Base-by-base conservation (phyloP, 1,140 invertebrate species). In the Epicauta chinensis region DNA sequence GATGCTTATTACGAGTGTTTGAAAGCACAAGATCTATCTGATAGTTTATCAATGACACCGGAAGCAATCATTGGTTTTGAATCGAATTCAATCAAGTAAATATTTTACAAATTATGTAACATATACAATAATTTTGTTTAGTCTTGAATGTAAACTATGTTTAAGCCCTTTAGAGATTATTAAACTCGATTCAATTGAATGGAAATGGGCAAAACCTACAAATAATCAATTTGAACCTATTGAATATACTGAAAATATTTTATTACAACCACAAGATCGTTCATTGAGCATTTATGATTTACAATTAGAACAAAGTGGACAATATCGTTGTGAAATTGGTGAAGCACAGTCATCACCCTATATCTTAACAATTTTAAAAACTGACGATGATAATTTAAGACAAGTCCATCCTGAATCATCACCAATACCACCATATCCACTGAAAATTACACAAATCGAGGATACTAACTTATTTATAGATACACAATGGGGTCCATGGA, bases 401-500 rank as follows among this genome's bases (percentile, higher is more conserved):
- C 52, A 35, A 49, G 44, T 55, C 6, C 59, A 71, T 46, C 52
- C 65, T 15, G 17, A 61, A 15, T 52, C 51, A 47, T 62, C 68
- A 14, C 48, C 53, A 6, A 46, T 50, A 16, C 62, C 39, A 32
- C 56, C 58, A 10, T 65, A 71, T 58, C 42, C 67, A 9, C 50
- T 45, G 61, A 23, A 60, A 49, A 45, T 64, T 3, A 53, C 61
- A 53, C 23, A 63, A 9, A 44, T 75, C 32, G 3, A 45, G 3
- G 51, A 67, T 29, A 67, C 67, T 31, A 65, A 71, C 56, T 51
- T 76, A 45, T 64, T 68, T 52, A 35, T 76, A 41, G 67, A 71
- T 46, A 73, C 74, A 5, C 62, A 66, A 37, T 85, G 82, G 80
- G 71, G 71, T 2, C 49, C 67, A 11, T 83, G 82, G 82, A 76